These are phyloP conservation scores for Lathamus discolor DNA, from an alignment of 2,113 vertebrate genomes.

Conservation along the genomic window DNA sequence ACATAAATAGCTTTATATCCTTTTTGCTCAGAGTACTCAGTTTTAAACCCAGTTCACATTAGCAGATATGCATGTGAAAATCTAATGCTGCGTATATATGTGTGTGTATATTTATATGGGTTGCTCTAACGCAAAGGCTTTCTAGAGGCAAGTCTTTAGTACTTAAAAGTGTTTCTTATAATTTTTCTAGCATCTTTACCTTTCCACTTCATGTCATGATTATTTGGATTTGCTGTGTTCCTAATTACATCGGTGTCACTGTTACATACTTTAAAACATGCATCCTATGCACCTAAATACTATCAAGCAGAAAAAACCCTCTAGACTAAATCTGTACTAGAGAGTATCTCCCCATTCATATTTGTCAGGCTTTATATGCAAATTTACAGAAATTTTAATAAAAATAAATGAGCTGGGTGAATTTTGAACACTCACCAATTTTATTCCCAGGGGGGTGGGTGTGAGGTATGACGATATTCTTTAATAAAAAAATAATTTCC, in stretches of 20 bases:
- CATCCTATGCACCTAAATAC: not conserved
- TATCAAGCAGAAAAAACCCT: fast-evolving
- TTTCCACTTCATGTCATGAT: not conserved
- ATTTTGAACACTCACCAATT: not conserved
- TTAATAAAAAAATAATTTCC: not conserved
- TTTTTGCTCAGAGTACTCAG: not conserved
- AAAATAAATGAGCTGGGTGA: not conserved
- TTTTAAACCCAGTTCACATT: not conserved
- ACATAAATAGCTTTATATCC: not conserved
- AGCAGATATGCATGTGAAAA: not conserved
- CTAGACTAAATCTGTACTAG: not conserved
- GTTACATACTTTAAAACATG: not conserved
- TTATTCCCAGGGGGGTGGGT: fast-evolving
- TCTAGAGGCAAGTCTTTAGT: not conserved
- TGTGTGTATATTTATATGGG: not conserved
- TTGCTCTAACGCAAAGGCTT: not conserved
- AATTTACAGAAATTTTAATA: not conserved
- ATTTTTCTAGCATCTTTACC: not conserved
- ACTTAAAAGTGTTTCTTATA: not conserved
- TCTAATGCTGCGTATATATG: not conserved
- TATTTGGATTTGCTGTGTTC: not conserved
- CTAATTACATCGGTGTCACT: not conserved
- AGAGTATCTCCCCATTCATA: not conserved
- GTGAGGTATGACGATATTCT: not conserved
- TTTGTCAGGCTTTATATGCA: not conserved